Percentiles rank a stretch among this genome's conserved stretches.
Conservation (phyloP, 2,888 invertebrate genomes). For the Euphydryas editha region DNA sequence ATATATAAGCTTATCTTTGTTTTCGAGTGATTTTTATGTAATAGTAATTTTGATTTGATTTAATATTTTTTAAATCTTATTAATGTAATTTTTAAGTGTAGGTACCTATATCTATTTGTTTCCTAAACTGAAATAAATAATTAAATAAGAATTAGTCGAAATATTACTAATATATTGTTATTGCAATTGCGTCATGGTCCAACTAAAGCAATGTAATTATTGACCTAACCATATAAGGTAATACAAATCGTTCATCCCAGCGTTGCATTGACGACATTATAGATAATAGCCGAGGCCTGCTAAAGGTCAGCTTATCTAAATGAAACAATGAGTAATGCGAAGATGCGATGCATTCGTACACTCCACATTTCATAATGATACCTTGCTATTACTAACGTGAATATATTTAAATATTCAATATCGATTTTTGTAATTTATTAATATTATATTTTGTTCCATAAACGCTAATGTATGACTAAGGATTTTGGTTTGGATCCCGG, state of each 20-base stretch:
- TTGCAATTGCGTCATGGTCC: slow-evolving; percentile 26
- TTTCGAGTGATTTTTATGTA: too few species aligned
- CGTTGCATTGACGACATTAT: slow-evolving; percentile 44
- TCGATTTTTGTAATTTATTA: not conserved
- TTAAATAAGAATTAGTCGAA: not conserved
- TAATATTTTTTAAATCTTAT: too few species aligned
- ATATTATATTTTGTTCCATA: too few species aligned
- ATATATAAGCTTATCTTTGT: too few species aligned
- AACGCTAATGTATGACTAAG: too few species aligned
- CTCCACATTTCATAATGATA: slow-evolving; percentile 19
- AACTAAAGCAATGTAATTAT: slow-evolving; percentile 31
- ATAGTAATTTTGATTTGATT: too few species aligned
- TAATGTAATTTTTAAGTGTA: too few species aligned
- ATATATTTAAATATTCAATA: not conserved
- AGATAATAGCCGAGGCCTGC: slow-evolving; percentile 50
- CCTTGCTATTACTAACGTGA: slow-evolving; percentile 12
- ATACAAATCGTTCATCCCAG: slow-evolving; percentile 40
- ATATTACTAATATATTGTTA: slow-evolving; percentile 10
- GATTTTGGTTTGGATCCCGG: too few species aligned
- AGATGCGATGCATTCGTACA: slow-evolving; percentile 19
- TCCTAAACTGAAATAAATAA: too few species aligned
- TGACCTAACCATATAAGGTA: slow-evolving; percentile 43
- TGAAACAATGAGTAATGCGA: slow-evolving; percentile 55
- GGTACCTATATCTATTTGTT: too few species aligned
- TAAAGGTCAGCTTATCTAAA: slow-evolving; percentile 59